Evolutionary conservation across 1,140 invertebrate genomes (phyloP).

Genomic region (Pseudomyrmex dendroicus): DNA sequence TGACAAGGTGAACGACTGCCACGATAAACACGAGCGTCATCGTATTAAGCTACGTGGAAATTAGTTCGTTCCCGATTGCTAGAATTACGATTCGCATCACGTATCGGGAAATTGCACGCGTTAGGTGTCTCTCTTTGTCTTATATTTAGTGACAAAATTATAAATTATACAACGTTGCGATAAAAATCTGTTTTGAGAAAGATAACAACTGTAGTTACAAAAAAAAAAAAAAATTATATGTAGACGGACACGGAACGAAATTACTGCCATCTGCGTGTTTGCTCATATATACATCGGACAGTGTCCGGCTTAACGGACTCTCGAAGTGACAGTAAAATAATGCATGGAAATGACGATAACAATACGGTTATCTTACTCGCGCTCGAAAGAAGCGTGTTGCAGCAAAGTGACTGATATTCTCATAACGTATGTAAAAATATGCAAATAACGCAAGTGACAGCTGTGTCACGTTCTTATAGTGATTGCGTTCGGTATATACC

Average conservation of each 20-base stretch:
- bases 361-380: conserved; percentile 11
- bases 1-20: conserved; percentile 17
- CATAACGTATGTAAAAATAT: conserved; percentile 53
- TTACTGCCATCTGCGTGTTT: not conserved
- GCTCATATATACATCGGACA: not conserved
- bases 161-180: too few species aligned
- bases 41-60: conserved; percentile 8
- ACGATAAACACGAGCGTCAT: conserved; percentile 38
- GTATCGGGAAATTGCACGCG: not conserved
- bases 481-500: conserved; percentile 35
- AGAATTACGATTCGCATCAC: conserved; percentile 20
- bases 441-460: conserved; percentile 60
- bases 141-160: too few species aligned
- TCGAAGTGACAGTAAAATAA: conserved; percentile 39
- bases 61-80: conserved; percentile 9
- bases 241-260: not conserved
- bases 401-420: conserved; percentile 37
- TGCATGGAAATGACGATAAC: conserved; percentile 45
- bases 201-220: not conserved
- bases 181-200: not conserved
- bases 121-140: not conserved
- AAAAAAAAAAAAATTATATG: not conserved
- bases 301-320: conserved; percentile 41
- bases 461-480: conserved; percentile 58
- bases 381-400: conserved; percentile 36